Evolutionary conservation across 2,113 vertebrate species (phyloP).

Genomic region (Pyxicephalus adspersus): DNA sequence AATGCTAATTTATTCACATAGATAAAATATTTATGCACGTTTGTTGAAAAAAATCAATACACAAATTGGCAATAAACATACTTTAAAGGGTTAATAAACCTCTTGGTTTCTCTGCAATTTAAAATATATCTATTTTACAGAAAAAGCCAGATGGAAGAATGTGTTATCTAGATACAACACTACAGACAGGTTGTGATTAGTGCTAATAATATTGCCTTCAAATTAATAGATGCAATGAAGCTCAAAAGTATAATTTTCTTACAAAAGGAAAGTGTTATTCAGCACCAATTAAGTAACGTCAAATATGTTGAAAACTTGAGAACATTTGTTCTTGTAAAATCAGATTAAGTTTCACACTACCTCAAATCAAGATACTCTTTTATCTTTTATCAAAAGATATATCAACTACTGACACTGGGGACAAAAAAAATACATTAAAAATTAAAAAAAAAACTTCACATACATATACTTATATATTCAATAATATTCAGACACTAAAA

Average conservation of each 20-base stretch:
- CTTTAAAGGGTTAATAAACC: slow-evolving; percentile 3
- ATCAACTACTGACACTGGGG: not conserved
- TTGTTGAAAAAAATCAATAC: too few relatives aligned
- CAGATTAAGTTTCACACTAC: slow-evolving; percentile 22
- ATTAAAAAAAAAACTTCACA: too few relatives aligned
- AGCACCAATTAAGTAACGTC: slow-evolving; percentile 40
- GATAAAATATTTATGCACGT: too few relatives aligned
- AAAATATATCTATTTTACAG: slow-evolving; percentile 44
- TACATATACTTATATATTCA: too few relatives aligned
- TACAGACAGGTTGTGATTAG: slow-evolving; percentile 49
- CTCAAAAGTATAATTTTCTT: slow-evolving; percentile 43
- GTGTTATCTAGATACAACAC: slow-evolving; percentile 55
- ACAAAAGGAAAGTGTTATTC: slow-evolving; percentile 50
- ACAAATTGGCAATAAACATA: too few relatives aligned
- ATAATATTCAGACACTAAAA: too few relatives aligned
- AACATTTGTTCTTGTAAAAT: slow-evolving; percentile 32
- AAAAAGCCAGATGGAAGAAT: slow-evolving; percentile 44
- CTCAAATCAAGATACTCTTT: slow-evolving; percentile 4
- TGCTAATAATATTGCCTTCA: slow-evolving; percentile 56
- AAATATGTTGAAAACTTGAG: slow-evolving; percentile 47
- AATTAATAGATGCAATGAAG: slow-evolving; percentile 53
- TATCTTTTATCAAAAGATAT: not conserved
- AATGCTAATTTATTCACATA: too few relatives aligned
- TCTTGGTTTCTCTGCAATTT: not conserved
- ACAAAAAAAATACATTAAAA: not conserved